Percentiles rank a stretch among this genome's conserved stretches.
phyloP scores from a whole-genome alignment of 2,113 vertebrate genomes.

The Macrotis lagotis region DNA sequence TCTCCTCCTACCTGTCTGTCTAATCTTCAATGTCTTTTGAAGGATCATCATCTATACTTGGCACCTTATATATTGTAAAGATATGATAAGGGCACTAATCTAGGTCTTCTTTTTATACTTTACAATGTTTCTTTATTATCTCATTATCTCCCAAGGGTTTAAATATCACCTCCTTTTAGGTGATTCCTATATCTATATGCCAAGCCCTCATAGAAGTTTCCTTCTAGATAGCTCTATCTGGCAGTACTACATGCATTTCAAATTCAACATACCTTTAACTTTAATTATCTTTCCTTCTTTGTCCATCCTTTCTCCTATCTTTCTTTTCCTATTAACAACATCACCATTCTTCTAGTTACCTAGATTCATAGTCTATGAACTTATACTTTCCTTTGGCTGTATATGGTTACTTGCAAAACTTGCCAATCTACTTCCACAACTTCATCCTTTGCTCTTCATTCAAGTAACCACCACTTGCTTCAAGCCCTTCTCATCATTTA shows the following conservation, averaged over 20 bases:
- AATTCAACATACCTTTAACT: background rate
- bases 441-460: background rate
- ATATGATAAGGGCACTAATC: background rate
- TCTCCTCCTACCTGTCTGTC: background rate
- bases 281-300: background rate
- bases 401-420: background rate
- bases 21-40: background rate
- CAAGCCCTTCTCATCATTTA: background rate
- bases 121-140: background rate
- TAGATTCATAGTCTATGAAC: background rate
- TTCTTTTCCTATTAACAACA: background rate
- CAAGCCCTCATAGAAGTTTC: background rate
- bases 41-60: background rate
- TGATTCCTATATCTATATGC: background rate
- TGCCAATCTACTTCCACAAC: background rate
- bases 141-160: background rate
- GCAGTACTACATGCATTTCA: background rate
- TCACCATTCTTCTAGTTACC: background rate
- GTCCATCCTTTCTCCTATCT: background rate
- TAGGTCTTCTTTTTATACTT: background rate
- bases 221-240: background rate
- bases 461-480: background rate
- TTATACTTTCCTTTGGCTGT: background rate
- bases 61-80: background rate
- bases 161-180: background rate